These are phyloP conservation scores for Cuniculus paca DNA, from an alignment of 2,797 vertebrate species.

Conservation along the genomic window DNA sequence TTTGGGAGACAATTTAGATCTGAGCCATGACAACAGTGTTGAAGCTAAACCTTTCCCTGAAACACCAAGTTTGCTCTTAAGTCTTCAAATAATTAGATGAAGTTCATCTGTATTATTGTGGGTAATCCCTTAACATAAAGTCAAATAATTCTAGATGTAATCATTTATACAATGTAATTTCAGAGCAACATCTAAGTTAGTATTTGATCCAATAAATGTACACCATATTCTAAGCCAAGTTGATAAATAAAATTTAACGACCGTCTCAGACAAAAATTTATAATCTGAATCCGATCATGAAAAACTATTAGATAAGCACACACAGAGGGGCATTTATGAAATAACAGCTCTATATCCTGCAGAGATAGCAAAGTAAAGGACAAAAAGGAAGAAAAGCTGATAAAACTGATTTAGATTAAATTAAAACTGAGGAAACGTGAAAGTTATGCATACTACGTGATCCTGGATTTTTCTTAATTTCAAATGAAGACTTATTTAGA, in stretches of 20 bases:
- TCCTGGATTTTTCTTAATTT: neutral
- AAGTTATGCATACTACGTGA: neutral
- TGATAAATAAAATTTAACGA: neutral
- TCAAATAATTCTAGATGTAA: neutral
- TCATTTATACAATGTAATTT: neutral
- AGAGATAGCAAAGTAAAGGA: neutral
- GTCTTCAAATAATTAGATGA: neutral
- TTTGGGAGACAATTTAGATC: neutral
- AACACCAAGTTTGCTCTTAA: neutral
- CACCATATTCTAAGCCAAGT: neutral
- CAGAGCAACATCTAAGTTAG: neutral
- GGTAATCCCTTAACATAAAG: neutral
- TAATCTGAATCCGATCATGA: neutral
- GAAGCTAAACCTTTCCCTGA: neutral
- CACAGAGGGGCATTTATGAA: neutral
- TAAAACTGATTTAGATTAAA: neutral
- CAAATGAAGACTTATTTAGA: neutral
- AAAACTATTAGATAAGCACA: neutral
- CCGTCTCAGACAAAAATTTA: neutral
- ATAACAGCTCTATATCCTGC: neutral
- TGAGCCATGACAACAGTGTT: neutral
- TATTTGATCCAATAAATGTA: neutral
- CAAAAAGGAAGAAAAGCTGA: neutral
- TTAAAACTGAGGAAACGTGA: neutral
- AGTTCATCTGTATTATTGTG: neutral